Evolutionary conservation across 2,797 vertebrate species (phyloP), one percentile per base, ranked within the genome.

Genomic region (Bryconaethiops microstoma): DNA sequence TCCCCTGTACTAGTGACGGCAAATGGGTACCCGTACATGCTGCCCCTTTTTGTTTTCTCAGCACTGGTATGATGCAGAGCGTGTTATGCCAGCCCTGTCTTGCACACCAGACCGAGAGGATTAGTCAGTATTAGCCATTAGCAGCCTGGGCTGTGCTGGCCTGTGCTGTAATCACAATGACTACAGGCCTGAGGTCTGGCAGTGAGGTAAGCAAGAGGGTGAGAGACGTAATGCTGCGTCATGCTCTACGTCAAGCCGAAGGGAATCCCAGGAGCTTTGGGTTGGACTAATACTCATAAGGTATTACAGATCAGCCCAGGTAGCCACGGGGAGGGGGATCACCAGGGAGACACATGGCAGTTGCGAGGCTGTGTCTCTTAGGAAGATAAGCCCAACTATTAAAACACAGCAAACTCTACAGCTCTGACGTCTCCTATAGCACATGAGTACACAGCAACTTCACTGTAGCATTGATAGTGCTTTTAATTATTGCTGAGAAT

Each of bases 261-360:
- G 79, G 82, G 84, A 85, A 83, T 85, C 82, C 85, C 81, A 63
- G 57, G 45, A 78, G 69, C 73, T 74, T 54, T 79, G 77, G 80
- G 82, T 85, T 77, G 74, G 77, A 55, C 55, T 74, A 83, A 84
- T 74, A 48, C 74, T 67, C 55, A 74, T 75, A 14, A 17, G 63
- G 52, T 82, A 59, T 81, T 84, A 80, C 70, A 59, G 74, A 76
- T 81, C 83, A 79, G 74, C 74, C 45, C 59, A 35, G 64, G 72
- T 79, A 70, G 63, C 42, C 57, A 6, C 3, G 5, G 9, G 25
- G 55, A 9, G 6, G 54, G 35, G 45, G 10, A 69, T 75, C 65
- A 70, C 57, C 55, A 59, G 14, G 48, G 63, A 74, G 71, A 75
- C 13, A 9, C 52, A n/a, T 17, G 29, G 60, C 10, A 4, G 57